Conservation (phyloP, 64 coral and sea anemone species). For the Trachythela sp. region DNA sequence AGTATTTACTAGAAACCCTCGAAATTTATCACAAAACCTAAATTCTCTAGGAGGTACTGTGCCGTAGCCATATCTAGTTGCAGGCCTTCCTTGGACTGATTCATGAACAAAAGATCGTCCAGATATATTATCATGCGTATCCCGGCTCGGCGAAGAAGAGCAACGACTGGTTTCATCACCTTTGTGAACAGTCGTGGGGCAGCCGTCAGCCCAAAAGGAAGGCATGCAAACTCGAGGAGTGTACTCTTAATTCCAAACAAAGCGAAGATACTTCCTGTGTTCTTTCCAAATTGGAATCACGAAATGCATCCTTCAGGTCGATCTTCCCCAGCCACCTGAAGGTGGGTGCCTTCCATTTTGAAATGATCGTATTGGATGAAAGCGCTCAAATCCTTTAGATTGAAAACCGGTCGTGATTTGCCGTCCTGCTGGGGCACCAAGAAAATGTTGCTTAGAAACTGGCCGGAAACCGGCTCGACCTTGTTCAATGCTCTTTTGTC, state of each 20-base stretch:
- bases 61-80: neutral
- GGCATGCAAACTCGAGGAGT: neutral
- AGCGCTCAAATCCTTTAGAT: slow-evolving; percentile 22
- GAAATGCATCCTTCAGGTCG: neutral
- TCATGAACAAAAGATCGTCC: neutral
- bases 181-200: neutral
- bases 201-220: neutral
- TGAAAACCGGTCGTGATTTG: slow-evolving; percentile 33
- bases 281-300: neutral
- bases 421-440: slow-evolving; percentile 32
- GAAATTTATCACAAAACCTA: slow-evolving; percentile 29
- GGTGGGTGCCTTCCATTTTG: slow-evolving; percentile 18
- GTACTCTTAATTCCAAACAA: no score
- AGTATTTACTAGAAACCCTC: slow-evolving; percentile 10
- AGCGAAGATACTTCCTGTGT: neutral
- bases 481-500: slow-evolving; percentile 19
- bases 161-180: neutral
- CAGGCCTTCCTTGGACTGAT: neutral
- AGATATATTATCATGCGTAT: neutral
- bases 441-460: slow-evolving; percentile 44
- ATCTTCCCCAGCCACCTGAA: neutral
- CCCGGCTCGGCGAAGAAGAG: neutral
- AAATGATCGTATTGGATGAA: slow-evolving; percentile 32
- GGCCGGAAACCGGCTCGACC: neutral
- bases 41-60: neutral